Base-by-base conservation (phyloP, 2,113 vertebrate genomes). In the Amazona vittata region DNA sequence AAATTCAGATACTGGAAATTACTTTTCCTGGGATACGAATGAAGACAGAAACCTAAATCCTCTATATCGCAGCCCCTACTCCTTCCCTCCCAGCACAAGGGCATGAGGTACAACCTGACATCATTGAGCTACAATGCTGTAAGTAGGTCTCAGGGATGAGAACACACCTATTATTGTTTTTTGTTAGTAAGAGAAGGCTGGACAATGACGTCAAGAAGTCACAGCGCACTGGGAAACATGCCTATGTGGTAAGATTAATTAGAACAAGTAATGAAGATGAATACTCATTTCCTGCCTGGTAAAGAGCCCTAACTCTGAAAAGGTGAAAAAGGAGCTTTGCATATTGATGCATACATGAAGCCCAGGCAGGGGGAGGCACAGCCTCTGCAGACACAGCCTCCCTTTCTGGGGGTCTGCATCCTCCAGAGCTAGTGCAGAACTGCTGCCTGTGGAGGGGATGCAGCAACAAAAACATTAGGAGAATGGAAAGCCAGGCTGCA, bases 61-160 rank as follows among this genome's bases (percentile, higher is more conserved):
- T 60, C 10, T 24, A 2, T 1, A 1, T 11, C 22, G 41, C 52
- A 86, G 43, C 7, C 11, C 20, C 76, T n/a, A 33, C 28, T 78
- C 31, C 26, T n/a, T 64, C 10, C 22, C 41, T 20, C 14, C 71
- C 28, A 15, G 33, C 1, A 0, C 0, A 4, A 47, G 14, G 1
- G 19, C 10, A 24, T 3, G 11, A 47, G 26, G 53, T 43, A 37
- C 4, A 7, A 25, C 41, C 60, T 8, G 3, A 73, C 62, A 64
- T 12, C 44, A n/a, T 20, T 8, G 44, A 65, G 60, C 39, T 68
- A 21, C 7, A 2, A 2, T 2, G 1, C 10, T 55, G n/a, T 11
- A 49, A n/a, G 14, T 3, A 31, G 14, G 6, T 17, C 46, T 46
- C 19, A 59, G 47, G 29, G 24, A 21, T 7, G 18, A 65, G 79